Evolutionary conservation across 2,797 vertebrate species (phyloP), one percentile per base, ranked within the genome.

Genomic region (Telmatherina bonti): DNA sequence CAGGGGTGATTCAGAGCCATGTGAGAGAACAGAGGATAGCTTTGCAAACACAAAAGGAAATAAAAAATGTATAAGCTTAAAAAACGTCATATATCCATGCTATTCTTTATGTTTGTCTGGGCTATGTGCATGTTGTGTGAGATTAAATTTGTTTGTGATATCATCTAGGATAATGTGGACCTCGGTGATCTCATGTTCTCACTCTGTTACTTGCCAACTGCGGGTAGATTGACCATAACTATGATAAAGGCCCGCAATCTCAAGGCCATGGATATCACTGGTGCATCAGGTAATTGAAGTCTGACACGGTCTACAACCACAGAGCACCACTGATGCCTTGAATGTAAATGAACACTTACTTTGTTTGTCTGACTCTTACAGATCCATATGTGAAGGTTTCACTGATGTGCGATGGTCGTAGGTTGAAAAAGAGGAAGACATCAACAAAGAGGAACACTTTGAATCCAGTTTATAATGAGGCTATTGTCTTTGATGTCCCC

Each of bases 101-200:
- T 18, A 18, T 59, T 58, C 16, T n/a, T n/a, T n/a, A n/a, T n/a
- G n/a, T n/a, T n/a, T n/a, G n/a, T n/a, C n/a, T n/a, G n/a, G n/a
- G n/a, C n/a, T n/a, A n/a, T 36, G 36, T 49, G 1, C 67, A 55
- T 7, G 27, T 30, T 11, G n/a, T 30, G 13, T n/a, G 24, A 15
- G 1, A 63, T 5, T 52, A 30, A 62, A 55, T 70, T 27, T 79
- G 24, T 64, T 58, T 82, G n/a, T 78, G 8, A 67, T 78, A n/a
- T 87, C 82, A 82, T 84, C 84, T 88, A 99, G 98, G 98, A 99
- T 88, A 99, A 98, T 0, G 97, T 99, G 93, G 98, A 99, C 89
- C 96, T 99, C n/a, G 98, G 98, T 36, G 97, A 99, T 86, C 87
- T 99, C 84, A 99, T 99, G 98, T 98, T 99, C 92, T 99, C 98